These are phyloP conservation scores for Cheilosia vulpina DNA, from an alignment of 2,888 invertebrate genomes.

Conservation along the genomic window DNA sequence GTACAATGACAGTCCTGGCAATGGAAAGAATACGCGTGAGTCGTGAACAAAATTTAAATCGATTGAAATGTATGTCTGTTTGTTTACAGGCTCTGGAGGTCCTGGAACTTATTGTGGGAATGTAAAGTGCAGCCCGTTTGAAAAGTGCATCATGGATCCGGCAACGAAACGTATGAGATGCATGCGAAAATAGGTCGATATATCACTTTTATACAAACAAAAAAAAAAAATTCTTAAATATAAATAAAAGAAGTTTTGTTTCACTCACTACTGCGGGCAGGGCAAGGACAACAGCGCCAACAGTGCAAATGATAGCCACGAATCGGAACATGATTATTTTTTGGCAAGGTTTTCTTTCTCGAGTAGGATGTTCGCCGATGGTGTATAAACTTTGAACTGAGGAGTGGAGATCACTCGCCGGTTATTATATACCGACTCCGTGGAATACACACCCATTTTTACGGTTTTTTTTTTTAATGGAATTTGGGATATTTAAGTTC, in stretches of 20 bases:
- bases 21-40: constrained; percentile 82
- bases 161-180: constrained; percentile 88
- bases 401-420: constrained; percentile 54
- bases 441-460: neutral
- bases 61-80: neutral
- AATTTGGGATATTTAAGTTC: neutral
- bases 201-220: neutral
- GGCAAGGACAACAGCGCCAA: constrained; percentile 78
- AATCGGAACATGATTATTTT: constrained; percentile 79
- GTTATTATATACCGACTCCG: constrained; percentile 48
- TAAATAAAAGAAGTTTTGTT: constrained; percentile 3
- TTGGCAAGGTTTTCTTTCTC: neutral
- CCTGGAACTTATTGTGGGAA: constrained; percentile 88
- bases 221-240: neutral
- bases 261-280: constrained; percentile 81
- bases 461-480: neutral
- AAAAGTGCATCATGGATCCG: constrained; percentile 88
- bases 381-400: constrained; percentile 81
- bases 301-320: constrained; percentile 80
- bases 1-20: constrained; percentile 78
- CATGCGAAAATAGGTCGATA: constrained; percentile 84
- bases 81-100: constrained; percentile 75
- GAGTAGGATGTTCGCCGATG: constrained; percentile 78
- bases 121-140: constrained; percentile 87
- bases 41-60: constrained; percentile 9